These are phyloP conservation scores for Megalurothrips usitatus DNA, from an alignment of 2,888 invertebrate genomes.

Conservation along the genomic window DNA sequence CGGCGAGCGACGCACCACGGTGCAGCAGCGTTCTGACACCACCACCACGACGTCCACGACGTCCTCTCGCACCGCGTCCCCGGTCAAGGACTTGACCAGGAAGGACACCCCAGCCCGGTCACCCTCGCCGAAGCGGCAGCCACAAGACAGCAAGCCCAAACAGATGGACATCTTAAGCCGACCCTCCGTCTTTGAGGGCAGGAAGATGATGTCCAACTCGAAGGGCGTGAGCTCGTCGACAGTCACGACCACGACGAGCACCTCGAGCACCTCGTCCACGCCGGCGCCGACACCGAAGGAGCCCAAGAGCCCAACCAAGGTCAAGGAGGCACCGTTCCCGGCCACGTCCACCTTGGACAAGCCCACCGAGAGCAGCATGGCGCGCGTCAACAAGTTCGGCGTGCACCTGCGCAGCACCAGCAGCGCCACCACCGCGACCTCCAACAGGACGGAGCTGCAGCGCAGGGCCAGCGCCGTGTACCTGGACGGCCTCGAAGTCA, in stretches of 20 bases:
- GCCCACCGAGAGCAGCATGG: constrained; percentile 47
- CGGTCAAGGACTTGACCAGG: background rate
- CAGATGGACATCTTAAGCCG: constrained; percentile 49
- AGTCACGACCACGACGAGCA: constrained; percentile 37
- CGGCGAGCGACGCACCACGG: constrained; percentile 3
- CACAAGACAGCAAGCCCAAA: constrained; percentile 28
- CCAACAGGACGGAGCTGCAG: constrained; percentile 47
- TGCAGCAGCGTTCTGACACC: background rate
- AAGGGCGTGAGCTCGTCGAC: constrained; percentile 34
- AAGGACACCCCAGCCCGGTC: background rate
- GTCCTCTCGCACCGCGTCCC: constrained; percentile 8
- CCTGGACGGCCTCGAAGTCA: constrained; percentile 42
- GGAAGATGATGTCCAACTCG: constrained; percentile 38
- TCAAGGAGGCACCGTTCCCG: background rate
- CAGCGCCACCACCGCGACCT: constrained; percentile 42
- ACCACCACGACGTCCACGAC: background rate
- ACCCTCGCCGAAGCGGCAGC: background rate
- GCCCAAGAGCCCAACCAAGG: constrained; percentile 32
- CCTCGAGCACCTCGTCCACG: constrained; percentile 34
- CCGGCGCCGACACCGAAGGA: constrained; percentile 41
- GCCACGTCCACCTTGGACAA: background rate
- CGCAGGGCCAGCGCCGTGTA: constrained; percentile 31
- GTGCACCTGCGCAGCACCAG: constrained; percentile 60
- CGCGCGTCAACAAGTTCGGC: constrained; percentile 62
- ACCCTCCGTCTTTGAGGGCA: constrained; percentile 50